These are phyloP conservation scores for Drosophila ambigua DNA, from an alignment of 1,140 invertebrate species.

Conservation along the genomic window DNA sequence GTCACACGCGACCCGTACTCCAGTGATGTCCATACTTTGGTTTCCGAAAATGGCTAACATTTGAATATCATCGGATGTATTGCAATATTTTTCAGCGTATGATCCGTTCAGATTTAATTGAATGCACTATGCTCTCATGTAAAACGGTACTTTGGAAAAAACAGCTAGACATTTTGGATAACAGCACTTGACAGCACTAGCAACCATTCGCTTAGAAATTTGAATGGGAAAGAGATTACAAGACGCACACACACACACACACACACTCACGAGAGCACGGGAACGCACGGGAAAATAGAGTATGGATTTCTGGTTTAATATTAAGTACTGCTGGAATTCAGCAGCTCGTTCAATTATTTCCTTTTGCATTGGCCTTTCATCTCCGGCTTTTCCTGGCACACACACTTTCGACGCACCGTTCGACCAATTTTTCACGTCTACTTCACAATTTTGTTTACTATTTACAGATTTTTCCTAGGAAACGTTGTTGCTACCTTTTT, in stretches of 20 bases:
- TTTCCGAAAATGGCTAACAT: constrained; percentile 29
- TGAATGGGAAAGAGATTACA: constrained; percentile 41
- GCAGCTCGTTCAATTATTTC: background rate
- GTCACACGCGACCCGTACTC: constrained; percentile 55
- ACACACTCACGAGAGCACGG: constrained; percentile 12
- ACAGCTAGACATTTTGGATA: constrained; percentile 19
- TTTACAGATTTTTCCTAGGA: constrained; percentile 81
- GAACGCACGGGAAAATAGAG: constrained; percentile 2
- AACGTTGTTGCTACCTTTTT: constrained; percentile 76
- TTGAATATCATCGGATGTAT: constrained; percentile 44
- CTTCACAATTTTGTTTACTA: constrained; percentile 80
- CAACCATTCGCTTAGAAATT: constrained; percentile 36
- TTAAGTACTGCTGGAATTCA: background rate
- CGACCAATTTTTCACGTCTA: constrained; percentile 40
- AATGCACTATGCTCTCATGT: background rate
- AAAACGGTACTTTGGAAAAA: background rate
- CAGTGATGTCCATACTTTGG: constrained; percentile 21
- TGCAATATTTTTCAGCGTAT: background rate
- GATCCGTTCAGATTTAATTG: no score
- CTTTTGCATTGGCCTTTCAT: background rate
- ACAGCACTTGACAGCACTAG: constrained; percentile 13
- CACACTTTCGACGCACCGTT: constrained; percentile 24
- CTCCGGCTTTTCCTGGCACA: constrained; percentile 20
- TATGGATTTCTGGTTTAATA: constrained; percentile 3
- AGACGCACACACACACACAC: constrained; percentile 38